These are phyloP conservation scores for Lophius americanus DNA, from an alignment of 2,797 vertebrate genomes.

Conservation along the genomic window DNA sequence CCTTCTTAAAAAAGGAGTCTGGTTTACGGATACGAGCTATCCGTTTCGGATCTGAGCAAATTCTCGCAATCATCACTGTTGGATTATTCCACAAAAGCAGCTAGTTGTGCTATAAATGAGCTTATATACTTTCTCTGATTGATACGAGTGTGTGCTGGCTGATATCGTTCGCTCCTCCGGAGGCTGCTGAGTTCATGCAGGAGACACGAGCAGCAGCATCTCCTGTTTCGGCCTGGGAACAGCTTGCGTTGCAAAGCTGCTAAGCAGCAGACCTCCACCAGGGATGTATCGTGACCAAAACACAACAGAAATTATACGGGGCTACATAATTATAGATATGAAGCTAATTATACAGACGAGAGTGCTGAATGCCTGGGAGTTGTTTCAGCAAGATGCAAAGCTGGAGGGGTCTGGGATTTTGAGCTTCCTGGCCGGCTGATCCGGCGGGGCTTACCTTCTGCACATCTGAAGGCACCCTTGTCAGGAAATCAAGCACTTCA, in stretches of 20 bases:
- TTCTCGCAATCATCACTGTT: too few species aligned
- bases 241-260: conserved; percentile 44
- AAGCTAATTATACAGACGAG: conserved; percentile 75
- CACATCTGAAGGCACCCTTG: conserved; percentile 96
- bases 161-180: conserved; percentile 6
- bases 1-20: too few species aligned
- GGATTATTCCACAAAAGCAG: not conserved
- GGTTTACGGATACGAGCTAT: too few species aligned
- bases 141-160: not conserved
- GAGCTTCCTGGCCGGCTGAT: conserved; percentile 73
- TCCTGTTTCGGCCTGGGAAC: conserved; percentile 68
- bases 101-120: not conserved
- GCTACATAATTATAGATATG: conserved; percentile 74
- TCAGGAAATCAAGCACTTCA: conserved; percentile 96
- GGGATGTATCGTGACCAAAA: conserved; percentile 71
- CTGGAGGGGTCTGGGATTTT: conserved; percentile 68
- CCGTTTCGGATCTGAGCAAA: too few species aligned
- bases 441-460: conserved; percentile 89
- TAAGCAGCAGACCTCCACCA: conserved; percentile 69
- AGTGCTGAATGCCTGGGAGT: conserved; percentile 73
- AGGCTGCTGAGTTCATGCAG: conserved; percentile 37
- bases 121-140: too few species aligned
- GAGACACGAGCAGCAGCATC: conserved; percentile 49
- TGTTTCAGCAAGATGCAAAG: conserved; percentile 62
- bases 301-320: conserved; percentile 75